phyloP scores from a whole-genome alignment of 2,797 vertebrate species.

The Euthynnus affinis region DNA sequence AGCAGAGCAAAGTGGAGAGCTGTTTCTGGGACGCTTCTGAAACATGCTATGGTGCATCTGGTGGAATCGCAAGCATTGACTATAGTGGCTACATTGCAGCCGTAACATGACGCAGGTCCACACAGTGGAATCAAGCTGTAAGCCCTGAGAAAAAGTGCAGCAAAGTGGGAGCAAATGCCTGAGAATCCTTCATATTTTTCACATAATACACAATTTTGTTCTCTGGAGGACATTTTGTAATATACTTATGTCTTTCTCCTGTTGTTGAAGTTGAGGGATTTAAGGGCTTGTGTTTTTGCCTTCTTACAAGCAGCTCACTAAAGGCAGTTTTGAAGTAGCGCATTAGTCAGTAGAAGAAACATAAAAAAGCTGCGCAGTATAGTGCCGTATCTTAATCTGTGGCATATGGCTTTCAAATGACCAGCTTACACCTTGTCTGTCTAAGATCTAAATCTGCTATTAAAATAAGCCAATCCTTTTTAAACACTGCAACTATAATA shows the following conservation, averaged over 20 bases:
- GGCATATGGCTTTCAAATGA: slow-evolving; percentile 86
- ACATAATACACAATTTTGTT: slow-evolving; percentile 76
- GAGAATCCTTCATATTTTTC: slow-evolving; percentile 76
- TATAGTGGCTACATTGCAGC: too few species aligned
- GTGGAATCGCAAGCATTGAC: too few species aligned
- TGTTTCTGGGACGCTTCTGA: too few species aligned
- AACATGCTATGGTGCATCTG: too few species aligned
- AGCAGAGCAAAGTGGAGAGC: too few species aligned
- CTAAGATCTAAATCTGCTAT: slow-evolving; percentile 85
- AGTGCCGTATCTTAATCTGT: slow-evolving; percentile 80
- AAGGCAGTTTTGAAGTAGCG: slow-evolving; percentile 68
- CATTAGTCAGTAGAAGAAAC: slow-evolving; percentile 72
- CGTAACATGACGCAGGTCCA: too few species aligned
- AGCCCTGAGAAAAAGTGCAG: background rate
- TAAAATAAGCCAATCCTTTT: slow-evolving; percentile 84
- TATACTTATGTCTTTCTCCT: slow-evolving; percentile 75
- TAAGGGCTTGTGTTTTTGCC: slow-evolving; percentile 72
- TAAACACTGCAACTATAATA: slow-evolving; percentile 83
- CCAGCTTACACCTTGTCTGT: slow-evolving; percentile 83
- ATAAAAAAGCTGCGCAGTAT: slow-evolving; percentile 51
- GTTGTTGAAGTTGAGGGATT: slow-evolving; percentile 75
- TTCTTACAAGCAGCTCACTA: slow-evolving; percentile 68
- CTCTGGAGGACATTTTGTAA: slow-evolving; percentile 70
- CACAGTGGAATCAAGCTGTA: too few species aligned
- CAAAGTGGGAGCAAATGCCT: slow-evolving; percentile 74